Percentiles rank a stretch among this genome's conserved stretches.
These are phyloP conservation scores for Synanthedon andrenaeformis DNA, from an alignment of 2,888 invertebrate genomes.

Conservation along the genomic window DNA sequence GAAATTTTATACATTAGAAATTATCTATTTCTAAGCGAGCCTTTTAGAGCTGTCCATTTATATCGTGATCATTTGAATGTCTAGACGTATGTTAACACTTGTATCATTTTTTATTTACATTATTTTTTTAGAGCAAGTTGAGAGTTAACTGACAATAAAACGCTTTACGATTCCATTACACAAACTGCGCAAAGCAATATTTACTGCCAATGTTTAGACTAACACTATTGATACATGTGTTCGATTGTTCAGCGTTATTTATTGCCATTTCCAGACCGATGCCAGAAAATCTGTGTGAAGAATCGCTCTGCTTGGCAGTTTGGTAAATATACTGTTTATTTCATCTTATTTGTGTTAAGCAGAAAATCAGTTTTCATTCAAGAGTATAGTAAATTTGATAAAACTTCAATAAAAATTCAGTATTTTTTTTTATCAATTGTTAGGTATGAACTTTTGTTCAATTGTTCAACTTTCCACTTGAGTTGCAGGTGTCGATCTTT, in stretches of 20 bases:
- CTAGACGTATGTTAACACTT: neutral
- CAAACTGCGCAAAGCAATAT: neutral
- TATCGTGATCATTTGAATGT: neutral
- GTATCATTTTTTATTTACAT: neutral
- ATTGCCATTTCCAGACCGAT: slow-evolving; percentile 72
- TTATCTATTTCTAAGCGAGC: too few relatives aligned
- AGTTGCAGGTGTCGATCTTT: too few relatives aligned
- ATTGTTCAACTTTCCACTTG: too few relatives aligned
- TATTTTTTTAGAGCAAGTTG: neutral
- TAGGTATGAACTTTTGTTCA: too few relatives aligned
- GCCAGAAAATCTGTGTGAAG: slow-evolving; percentile 76
- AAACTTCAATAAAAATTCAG: too few relatives aligned
- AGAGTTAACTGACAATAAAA: neutral
- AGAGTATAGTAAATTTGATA: too few relatives aligned
- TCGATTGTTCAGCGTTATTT: too few relatives aligned
- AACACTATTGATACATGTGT: too few relatives aligned
- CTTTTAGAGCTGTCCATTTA: too few relatives aligned
- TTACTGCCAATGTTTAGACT: neutral
- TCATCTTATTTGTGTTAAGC: neutral
- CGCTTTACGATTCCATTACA: slow-evolving; percentile 8
- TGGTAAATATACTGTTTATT: slow-evolving; percentile 67
- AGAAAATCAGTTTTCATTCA: too few relatives aligned
- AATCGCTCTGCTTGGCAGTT: slow-evolving; percentile 83
- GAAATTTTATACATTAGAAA: too few relatives aligned
- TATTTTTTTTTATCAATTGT: too few relatives aligned